Percentiles rank a stretch among this genome's conserved stretches.
These are phyloP conservation scores for Tipula vernalis DNA, from an alignment of 2,888 invertebrate genomes.

Conservation along the genomic window DNA sequence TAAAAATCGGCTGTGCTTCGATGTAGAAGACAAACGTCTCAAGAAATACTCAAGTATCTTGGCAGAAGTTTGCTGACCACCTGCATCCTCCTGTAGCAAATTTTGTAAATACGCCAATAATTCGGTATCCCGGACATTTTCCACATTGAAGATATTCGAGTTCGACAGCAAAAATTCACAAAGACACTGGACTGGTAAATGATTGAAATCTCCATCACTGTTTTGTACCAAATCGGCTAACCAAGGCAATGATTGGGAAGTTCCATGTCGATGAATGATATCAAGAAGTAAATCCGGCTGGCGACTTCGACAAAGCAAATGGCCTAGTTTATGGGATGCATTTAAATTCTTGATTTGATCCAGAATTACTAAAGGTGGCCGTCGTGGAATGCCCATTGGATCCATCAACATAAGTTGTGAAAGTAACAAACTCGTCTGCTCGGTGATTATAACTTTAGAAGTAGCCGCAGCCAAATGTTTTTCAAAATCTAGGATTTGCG, in stretches of 20 bases:
- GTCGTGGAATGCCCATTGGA: constrained; percentile 68
- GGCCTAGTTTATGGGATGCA: constrained; percentile 68
- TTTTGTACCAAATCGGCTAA: constrained; percentile 85
- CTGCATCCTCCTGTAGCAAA: constrained; percentile 38
- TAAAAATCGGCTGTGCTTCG: constrained; percentile 60
- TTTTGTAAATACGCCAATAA: constrained; percentile 46
- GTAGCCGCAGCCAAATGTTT: constrained; percentile 82
- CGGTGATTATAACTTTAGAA: constrained; percentile 78
- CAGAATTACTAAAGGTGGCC: constrained; percentile 63
- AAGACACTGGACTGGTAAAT: constrained; percentile 91
- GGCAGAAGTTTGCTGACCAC: constrained; percentile 50
- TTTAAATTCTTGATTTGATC: constrained; percentile 71
- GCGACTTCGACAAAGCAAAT: constrained; percentile 74
- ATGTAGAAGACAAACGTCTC: constrained; percentile 68
- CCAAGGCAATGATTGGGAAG: constrained; percentile 94
- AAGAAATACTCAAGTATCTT: constrained; percentile 86
- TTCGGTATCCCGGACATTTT: constrained; percentile 54
- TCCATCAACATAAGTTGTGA: constrained; percentile 77
- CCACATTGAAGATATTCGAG: constrained; percentile 51
- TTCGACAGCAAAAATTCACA: constrained; percentile 84
- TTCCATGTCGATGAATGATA: constrained; percentile 80
- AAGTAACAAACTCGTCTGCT: constrained; percentile 73
- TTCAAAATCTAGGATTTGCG: constrained; percentile 78
- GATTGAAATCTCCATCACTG: constrained; percentile 62
- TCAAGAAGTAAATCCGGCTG: constrained; percentile 86